phyloP scores from a whole-genome alignment of 2,888 invertebrate genomes.

The Hypsopygia costalis region DNA sequence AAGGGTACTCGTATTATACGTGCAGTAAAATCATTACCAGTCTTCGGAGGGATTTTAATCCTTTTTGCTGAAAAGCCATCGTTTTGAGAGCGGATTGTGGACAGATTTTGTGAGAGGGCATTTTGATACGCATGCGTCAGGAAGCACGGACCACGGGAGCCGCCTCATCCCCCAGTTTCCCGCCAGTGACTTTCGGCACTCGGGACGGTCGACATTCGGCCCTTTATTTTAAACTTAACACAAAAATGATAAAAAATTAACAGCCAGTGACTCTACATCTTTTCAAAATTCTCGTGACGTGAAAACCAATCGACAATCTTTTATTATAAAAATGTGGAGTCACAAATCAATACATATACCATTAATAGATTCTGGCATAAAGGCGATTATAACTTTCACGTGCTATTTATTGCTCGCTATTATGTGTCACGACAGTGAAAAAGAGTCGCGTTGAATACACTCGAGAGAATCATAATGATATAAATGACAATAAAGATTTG shows the following conservation, averaged over 20 bases:
- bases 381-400: conserved; percentile 37
- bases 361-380: conserved; percentile 25
- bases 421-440: conserved; percentile 64
- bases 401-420: conserved; percentile 50
- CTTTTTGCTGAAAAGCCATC: conserved; percentile 8
- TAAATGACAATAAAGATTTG: conserved; percentile 27
- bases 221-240: conserved; percentile 14
- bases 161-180: conserved; percentile 45
- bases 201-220: conserved; percentile 30
- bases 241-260: conserved; percentile 17
- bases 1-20: too few relatives aligned
- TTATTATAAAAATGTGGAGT: conserved; percentile 33
- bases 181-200: conserved; percentile 47
- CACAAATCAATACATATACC: conserved; percentile 35
- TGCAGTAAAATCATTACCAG: conserved; percentile 3
- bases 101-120: conserved; percentile 10
- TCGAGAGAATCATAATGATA: conserved; percentile 10
- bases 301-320: conserved; percentile 4
- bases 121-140: conserved; percentile 53
- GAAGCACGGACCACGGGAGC: conserved; percentile 18
- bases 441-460: conserved; percentile 40
- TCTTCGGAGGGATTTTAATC: conserved; percentile 10
- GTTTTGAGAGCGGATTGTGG: conserved; percentile 1
- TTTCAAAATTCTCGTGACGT: conserved; percentile 16
- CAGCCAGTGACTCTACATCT: conserved; percentile 21